Conservation (phyloP, 2,113 vertebrate species). For the Anoura caudifer region DNA sequence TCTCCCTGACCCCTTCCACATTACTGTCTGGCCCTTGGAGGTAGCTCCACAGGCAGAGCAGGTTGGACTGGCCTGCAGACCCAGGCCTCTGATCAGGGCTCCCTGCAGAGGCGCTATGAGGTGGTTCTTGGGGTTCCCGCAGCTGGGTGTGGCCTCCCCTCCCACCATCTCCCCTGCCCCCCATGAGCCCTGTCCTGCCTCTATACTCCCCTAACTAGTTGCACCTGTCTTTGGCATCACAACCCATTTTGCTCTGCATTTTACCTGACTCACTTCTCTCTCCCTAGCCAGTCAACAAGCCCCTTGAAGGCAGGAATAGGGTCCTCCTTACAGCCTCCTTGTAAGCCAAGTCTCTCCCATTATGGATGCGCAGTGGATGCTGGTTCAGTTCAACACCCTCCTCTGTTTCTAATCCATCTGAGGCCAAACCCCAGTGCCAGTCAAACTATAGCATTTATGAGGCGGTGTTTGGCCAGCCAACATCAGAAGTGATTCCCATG, state of each 20-base stretch:
- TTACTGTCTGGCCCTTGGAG: background rate
- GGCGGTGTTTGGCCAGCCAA: background rate
- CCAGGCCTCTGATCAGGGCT: background rate
- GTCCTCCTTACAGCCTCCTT: background rate
- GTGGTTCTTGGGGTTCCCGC: background rate
- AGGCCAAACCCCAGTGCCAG: background rate
- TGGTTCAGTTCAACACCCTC: background rate
- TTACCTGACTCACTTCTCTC: background rate
- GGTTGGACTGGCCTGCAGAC: too few species aligned
- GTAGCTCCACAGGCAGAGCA: too few species aligned
- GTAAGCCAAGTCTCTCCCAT: background rate
- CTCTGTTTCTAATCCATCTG: background rate
- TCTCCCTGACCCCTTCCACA: fast-evolving
- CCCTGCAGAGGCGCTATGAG: background rate
- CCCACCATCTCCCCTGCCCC: background rate
- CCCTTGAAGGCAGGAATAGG: background rate
- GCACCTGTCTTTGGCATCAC: background rate
- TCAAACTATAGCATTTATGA: background rate
- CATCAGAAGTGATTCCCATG: too few species aligned
- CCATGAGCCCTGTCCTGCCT: background rate
- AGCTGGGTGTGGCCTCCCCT: background rate
- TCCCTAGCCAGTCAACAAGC: background rate
- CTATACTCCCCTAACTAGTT: background rate
- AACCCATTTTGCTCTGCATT: background rate
- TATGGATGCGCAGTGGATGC: background rate